Evolutionary conservation across 2,797 vertebrate genomes (phyloP).

Genomic region (Enteromius viviparus): DNA sequence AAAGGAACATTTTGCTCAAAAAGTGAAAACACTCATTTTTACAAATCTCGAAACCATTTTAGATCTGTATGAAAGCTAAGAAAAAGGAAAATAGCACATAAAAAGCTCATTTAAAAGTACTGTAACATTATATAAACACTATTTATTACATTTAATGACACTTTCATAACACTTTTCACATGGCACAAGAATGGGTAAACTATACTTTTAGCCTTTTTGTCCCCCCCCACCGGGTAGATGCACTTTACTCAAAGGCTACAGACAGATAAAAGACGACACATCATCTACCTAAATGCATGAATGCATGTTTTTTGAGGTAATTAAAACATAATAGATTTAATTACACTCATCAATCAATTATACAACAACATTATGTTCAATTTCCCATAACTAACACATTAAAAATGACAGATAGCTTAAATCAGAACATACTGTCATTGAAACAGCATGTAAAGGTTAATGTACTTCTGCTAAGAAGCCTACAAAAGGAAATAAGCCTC

Average conservation of each 20-base stretch:
- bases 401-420: constrained; percentile 60
- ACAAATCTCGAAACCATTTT: neutral
- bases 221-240: neutral
- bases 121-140: neutral
- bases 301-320: constrained; percentile 54
- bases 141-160: neutral
- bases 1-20: constrained; percentile 2
- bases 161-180: neutral
- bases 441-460: constrained; percentile 61
- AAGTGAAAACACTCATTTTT: neutral
- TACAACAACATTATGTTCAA: constrained; percentile 61
- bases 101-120: neutral
- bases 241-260: neutral
- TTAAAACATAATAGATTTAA: constrained; percentile 58
- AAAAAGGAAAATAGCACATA: neutral
- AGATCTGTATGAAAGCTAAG: neutral
- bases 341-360: constrained; percentile 66
- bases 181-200: neutral
- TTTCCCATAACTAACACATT: constrained; percentile 63
- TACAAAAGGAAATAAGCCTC: constrained; percentile 31
- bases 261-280: neutral
- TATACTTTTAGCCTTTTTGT: neutral
- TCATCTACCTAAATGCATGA: constrained; percentile 39
- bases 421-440: constrained; percentile 58
- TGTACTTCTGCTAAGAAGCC: constrained; percentile 45